These are phyloP conservation scores for Villa cingulata DNA, from an alignment of 2,888 invertebrate genomes.

Conservation along the genomic window DNA sequence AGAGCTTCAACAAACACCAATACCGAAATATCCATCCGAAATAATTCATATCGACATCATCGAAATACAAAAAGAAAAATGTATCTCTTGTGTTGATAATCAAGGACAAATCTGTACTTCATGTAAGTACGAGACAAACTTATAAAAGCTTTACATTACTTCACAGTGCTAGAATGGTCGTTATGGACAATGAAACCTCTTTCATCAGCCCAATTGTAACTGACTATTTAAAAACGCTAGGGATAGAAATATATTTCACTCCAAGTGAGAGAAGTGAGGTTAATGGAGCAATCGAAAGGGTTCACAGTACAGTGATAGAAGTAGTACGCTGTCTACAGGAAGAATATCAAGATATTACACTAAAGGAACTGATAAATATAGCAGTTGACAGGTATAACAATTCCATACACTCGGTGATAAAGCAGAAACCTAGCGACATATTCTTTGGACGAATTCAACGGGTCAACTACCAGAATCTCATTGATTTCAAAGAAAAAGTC, in stretches of 20 bases:
- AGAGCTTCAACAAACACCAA: background rate
- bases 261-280: constrained; percentile 14
- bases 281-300: constrained; percentile 12
- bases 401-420: background rate
- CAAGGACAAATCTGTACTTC: constrained; percentile 8
- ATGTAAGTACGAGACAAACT: constrained; percentile 11
- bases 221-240: constrained; percentile 13
- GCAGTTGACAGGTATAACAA: constrained; percentile 4
- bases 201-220: constrained; percentile 11
- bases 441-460: constrained; percentile 3
- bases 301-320: constrained; percentile 13
- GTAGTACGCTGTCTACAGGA: constrained; percentile 8
- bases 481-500: background rate
- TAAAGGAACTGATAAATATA: constrained; percentile 3
- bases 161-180: constrained; percentile 11
- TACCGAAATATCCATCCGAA: background rate
- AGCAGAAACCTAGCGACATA: constrained; percentile 6
- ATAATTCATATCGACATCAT: background rate
- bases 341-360: constrained; percentile 1
- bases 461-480: constrained; percentile 1
- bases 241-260: constrained; percentile 9
- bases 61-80: background rate
- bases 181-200: constrained; percentile 13
- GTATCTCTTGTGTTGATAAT: background rate
- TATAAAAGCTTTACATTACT: constrained; percentile 10